Conservation (phyloP, 2,888 invertebrate species). For the Amblyteles armatorius region DNA sequence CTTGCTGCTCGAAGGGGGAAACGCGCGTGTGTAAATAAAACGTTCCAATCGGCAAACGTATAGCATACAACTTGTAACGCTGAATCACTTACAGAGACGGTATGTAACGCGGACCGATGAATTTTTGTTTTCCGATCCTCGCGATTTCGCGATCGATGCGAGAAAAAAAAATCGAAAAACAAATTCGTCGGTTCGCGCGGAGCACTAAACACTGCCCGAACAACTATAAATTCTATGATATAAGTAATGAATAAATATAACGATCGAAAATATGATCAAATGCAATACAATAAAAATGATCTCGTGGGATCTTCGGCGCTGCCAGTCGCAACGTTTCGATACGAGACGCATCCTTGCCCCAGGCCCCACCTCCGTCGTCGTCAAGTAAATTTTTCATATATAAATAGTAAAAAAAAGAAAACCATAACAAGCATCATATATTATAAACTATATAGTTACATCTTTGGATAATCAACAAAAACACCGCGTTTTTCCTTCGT, state of each 20-base stretch:
- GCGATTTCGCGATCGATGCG: background rate
- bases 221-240: constrained; percentile 71
- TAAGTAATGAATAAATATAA: constrained; percentile 79
- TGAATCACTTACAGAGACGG: constrained; percentile 20
- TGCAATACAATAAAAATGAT: constrained; percentile 70
- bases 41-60: constrained; percentile 25
- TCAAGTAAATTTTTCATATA: constrained; percentile 48
- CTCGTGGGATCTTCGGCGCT: constrained; percentile 21
- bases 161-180: constrained; percentile 33
- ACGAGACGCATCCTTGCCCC: background rate
- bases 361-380: background rate
- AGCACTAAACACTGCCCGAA: constrained; percentile 56
- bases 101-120: constrained; percentile 27
- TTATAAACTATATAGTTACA: constrained; percentile 76
- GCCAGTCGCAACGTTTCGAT: constrained; percentile 31
- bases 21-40: constrained; percentile 25
- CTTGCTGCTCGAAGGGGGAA: background rate
- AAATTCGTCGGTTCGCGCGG: constrained; percentile 43
- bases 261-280: constrained; percentile 78
- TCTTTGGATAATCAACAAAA: constrained; percentile 81
- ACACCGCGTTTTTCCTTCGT: constrained; percentile 51
- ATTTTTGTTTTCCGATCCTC: background rate
- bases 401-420: constrained; percentile 65
- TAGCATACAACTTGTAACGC: constrained; percentile 25
- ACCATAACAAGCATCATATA: constrained; percentile 72